Conservation (phyloP, 2,888 invertebrate species). For the Cheilosia soror region DNA sequence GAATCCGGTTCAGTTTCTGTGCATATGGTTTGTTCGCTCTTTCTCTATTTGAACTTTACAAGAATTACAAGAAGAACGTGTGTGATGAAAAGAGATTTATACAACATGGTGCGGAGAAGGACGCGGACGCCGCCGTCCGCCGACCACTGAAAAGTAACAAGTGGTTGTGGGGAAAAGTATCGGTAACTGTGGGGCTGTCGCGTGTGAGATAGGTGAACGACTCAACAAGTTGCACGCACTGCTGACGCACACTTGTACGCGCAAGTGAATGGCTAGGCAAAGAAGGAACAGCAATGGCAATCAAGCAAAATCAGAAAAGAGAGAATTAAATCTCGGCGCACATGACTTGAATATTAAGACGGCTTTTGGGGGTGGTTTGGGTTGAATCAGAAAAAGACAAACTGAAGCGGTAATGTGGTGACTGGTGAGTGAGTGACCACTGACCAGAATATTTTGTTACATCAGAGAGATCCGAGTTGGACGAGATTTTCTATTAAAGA, state of each 20-base stretch:
- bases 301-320: slow-evolving; percentile 23
- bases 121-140: too few species aligned
- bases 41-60: slow-evolving; percentile 69
- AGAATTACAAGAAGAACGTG: slow-evolving; percentile 66
- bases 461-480: slow-evolving; percentile 26
- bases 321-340: slow-evolving; percentile 65
- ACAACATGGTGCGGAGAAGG: slow-evolving; percentile 27
- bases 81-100: slow-evolving; percentile 26
- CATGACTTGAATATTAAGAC: slow-evolving; percentile 64
- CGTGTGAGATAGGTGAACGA: slow-evolving; percentile 74
- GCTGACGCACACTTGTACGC: slow-evolving; percentile 33
- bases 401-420: too few species aligned
- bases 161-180: slow-evolving; percentile 69
- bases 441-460: slow-evolving; percentile 13
- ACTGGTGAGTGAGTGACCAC: slow-evolving; percentile 4
- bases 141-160: slow-evolving; percentile 60
- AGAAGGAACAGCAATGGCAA: neutral
- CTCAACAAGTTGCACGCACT: slow-evolving; percentile 75
- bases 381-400: slow-evolving; percentile 37
- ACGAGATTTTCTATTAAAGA: neutral
- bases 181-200: slow-evolving; percentile 24
- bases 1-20: slow-evolving; percentile 65
- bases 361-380: slow-evolving; percentile 42
- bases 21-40: slow-evolving; percentile 27
- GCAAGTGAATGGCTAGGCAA: slow-evolving; percentile 47